Conservation (phyloP, 2,888 invertebrate genomes). For the Dynastes grantii region DNA sequence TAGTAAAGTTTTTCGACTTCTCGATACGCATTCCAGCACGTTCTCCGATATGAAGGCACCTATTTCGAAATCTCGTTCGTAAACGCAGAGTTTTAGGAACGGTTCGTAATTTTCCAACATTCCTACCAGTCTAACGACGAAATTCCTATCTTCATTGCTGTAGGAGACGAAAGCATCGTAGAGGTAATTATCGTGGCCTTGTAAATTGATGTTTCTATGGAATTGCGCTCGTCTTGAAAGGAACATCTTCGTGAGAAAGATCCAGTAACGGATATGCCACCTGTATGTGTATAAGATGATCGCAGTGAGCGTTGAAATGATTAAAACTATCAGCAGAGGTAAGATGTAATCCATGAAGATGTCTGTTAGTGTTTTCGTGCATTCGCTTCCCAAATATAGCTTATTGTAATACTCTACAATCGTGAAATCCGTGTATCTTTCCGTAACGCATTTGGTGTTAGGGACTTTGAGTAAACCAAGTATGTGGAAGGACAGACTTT, state of each 20-base stretch:
- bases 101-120: slow-evolving; percentile 77
- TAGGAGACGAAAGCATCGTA: slow-evolving; percentile 78
- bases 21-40: slow-evolving; percentile 77
- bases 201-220: slow-evolving; percentile 59
- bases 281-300: slow-evolving; percentile 60
- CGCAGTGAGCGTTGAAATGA: slow-evolving; percentile 39
- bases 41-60: slow-evolving; percentile 79
- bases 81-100: slow-evolving; percentile 78
- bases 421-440: slow-evolving; percentile 57
- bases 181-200: slow-evolving; percentile 66
- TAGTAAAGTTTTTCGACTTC: slow-evolving; percentile 78
- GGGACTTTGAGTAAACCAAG: slow-evolving; percentile 46
- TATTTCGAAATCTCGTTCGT: slow-evolving; percentile 80
- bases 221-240: slow-evolving; percentile 65
- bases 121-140: slow-evolving; percentile 75
- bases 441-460: slow-evolving; percentile 58
- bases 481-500: not conserved
- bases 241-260: slow-evolving; percentile 73
- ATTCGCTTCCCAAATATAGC: slow-evolving; percentile 15
- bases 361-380: not conserved
- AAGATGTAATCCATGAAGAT: slow-evolving; percentile 37
- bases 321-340: slow-evolving; percentile 35
- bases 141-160: slow-evolving; percentile 76
- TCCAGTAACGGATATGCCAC: slow-evolving; percentile 67
- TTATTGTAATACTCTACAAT: slow-evolving; percentile 57